These are phyloP conservation scores for Drosophila funebris DNA, from an alignment of 1,140 invertebrate species.

Conservation along the genomic window DNA sequence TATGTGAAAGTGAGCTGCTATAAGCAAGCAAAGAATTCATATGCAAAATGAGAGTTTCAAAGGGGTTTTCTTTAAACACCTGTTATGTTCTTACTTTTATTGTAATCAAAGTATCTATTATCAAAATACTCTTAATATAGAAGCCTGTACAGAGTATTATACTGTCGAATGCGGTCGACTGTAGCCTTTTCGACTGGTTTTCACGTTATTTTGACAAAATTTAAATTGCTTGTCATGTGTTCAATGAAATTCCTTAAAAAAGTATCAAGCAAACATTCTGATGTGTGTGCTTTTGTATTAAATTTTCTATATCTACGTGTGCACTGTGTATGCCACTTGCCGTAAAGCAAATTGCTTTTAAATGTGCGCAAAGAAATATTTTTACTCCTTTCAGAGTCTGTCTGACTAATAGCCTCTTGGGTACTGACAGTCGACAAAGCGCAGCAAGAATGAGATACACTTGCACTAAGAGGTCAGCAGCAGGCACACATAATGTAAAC, in stretches of 20 bases:
- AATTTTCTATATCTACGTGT: background rate
- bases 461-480: slow-evolving; percentile 14
- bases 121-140: no score
- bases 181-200: no score
- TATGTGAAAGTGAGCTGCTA: no score
- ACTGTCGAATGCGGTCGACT: no score
- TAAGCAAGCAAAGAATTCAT: no score
- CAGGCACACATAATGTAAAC: background rate
- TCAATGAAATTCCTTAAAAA: slow-evolving; percentile 60
- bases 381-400: slow-evolving; percentile 31
- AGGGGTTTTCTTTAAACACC: no score
- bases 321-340: slow-evolving; percentile 10
- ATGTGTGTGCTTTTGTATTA: slow-evolving; percentile 12
- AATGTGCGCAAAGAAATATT: slow-evolving; percentile 71
- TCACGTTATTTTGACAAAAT: no score
- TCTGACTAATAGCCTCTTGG: slow-evolving; percentile 62
- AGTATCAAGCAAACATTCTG: slow-evolving; percentile 24
- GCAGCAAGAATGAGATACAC: slow-evolving; percentile 18
- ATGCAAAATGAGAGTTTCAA: no score
- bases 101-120: no score
- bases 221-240: slow-evolving; percentile 50
- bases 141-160: no score
- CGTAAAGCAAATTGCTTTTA: slow-evolving; percentile 65
- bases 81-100: no score
- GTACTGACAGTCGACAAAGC: slow-evolving; percentile 56